Conservation (phyloP, 2,888 invertebrate species). For the Yponomeuta cagnagella region DNA sequence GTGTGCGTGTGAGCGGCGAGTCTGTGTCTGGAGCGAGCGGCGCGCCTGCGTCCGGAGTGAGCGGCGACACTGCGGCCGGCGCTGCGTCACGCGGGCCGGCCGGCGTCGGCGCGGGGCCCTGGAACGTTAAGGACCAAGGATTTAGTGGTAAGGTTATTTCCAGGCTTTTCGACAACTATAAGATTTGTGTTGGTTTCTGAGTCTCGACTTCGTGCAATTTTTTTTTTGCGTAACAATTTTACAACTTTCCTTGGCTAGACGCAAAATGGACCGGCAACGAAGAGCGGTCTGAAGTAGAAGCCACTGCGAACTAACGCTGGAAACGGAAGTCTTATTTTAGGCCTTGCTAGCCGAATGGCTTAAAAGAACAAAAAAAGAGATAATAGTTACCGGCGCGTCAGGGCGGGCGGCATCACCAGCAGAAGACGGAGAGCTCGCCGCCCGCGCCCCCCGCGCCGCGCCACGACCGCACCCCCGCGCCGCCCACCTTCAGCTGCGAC, state of each 20-base stretch:
- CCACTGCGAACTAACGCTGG: too few relatives aligned
- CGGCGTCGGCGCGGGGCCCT: neutral
- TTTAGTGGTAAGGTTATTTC: neutral
- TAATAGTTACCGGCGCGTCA: neutral
- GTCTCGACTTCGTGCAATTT: too few relatives aligned
- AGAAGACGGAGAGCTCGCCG: constrained; percentile 86
- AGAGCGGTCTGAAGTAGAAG: too few relatives aligned
- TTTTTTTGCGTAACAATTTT: too few relatives aligned
- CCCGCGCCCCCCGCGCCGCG: constrained; percentile 79
- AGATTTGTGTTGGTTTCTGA: too few relatives aligned
- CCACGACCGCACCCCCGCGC: constrained; percentile 82
- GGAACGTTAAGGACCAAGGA: neutral
- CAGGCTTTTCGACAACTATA: too few relatives aligned
- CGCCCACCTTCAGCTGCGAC: constrained; percentile 83
- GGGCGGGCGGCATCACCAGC: constrained; percentile 78
- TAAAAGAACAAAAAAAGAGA: too few relatives aligned
- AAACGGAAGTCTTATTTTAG: too few relatives aligned
- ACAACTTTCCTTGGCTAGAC: too few relatives aligned
- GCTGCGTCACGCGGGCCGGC: constrained; percentile 9
- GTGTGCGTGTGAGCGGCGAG: constrained; percentile 9
- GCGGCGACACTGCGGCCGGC: constrained; percentile 1
- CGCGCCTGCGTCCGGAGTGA: neutral
- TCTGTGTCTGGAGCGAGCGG: neutral
- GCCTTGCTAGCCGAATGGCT: too few relatives aligned
- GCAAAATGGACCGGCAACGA: too few relatives aligned